Evolutionary conservation across 2,797 vertebrate genomes (phyloP).

Genomic region (Siniperca obscura): DNA sequence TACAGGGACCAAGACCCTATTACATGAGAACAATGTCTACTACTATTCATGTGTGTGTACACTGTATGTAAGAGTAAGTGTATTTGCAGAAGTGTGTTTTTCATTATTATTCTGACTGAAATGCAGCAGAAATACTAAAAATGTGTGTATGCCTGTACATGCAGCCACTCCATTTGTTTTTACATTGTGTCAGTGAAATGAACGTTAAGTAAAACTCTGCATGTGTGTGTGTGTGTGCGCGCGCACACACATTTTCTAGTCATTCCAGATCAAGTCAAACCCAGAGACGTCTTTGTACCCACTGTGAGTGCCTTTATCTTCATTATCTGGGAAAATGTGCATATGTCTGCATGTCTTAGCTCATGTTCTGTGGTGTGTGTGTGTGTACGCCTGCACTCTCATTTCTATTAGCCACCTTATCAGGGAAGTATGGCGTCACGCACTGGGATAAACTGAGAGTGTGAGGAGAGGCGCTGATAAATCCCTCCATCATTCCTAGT

Average conservation of each 20-base stretch:
- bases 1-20: conserved; percentile 35
- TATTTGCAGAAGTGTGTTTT: conserved; percentile 27
- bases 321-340: conserved; percentile 75
- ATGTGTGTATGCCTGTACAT: neutral
- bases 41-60: conserved; percentile 14
- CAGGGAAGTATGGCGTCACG: conserved; percentile 72
- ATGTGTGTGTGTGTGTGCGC: conserved; percentile 10
- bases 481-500: conserved; percentile 81
- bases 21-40: conserved; percentile 47
- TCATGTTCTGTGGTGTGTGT: conserved; percentile 29
- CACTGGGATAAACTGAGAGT: conserved; percentile 79
- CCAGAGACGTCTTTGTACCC: conserved; percentile 54
- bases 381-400: conserved; percentile 33
- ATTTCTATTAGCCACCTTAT: conserved; percentile 85
- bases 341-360: conserved; percentile 74
- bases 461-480: conserved; percentile 80
- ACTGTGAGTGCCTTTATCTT: conserved; percentile 67
- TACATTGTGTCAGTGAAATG: conserved; percentile 28
- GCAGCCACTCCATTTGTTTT: conserved; percentile 13
- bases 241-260: conserved; percentile 11
- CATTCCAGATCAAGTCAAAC: conserved; percentile 49
- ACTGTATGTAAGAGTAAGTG: conserved; percentile 1
- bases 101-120: conserved; percentile 19
- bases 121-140: conserved; percentile 4
- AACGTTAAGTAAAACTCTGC: conserved; percentile 38